A percentile compares a stretch with the other conserved stretches of the same genome.
These are phyloP conservation scores for Passer domesticus DNA, from an alignment of 2,113 vertebrate genomes.

Conservation along the genomic window DNA sequence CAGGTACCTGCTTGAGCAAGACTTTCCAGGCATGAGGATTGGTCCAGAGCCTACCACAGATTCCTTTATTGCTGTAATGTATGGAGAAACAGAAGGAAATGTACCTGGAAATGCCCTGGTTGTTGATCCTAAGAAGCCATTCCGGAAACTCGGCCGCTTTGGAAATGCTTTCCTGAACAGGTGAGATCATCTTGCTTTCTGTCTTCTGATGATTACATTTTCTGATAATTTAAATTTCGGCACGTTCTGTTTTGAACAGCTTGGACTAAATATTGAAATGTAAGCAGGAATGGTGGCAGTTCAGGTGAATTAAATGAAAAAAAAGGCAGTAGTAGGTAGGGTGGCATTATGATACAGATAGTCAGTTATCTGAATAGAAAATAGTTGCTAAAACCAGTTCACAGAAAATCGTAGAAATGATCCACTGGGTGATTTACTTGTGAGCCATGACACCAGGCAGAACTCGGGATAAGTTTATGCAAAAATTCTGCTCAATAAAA, in stretches of 20 bases:
- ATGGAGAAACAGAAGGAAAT: conserved; percentile 88
- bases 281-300: neutral
- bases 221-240: neutral
- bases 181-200: conserved; percentile 62
- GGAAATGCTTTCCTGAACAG: conserved; percentile 96
- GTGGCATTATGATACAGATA: neutral
- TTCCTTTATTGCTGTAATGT: conserved; percentile 97
- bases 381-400: neutral
- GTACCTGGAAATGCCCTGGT: conserved; percentile 94
- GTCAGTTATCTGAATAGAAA: neutral
- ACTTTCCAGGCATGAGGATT: conserved; percentile 96
- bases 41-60: conserved; percentile 96
- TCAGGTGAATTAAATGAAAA: neutral
- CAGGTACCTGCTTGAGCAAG: conserved; percentile 93
- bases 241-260: neutral
- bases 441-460: accelerated
- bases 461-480: neutral
- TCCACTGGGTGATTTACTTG: neutral
- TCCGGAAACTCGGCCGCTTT: conserved; percentile 93
- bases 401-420: neutral
- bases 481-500: neutral
- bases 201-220: neutral
- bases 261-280: neutral
- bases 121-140: conserved; percentile 94
- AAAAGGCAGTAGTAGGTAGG: neutral